Percentiles rank a stretch among this genome's conserved stretches.
phyloP scores from a whole-genome alignment of 2,888 invertebrate genomes.

The Unio pictorum region DNA sequence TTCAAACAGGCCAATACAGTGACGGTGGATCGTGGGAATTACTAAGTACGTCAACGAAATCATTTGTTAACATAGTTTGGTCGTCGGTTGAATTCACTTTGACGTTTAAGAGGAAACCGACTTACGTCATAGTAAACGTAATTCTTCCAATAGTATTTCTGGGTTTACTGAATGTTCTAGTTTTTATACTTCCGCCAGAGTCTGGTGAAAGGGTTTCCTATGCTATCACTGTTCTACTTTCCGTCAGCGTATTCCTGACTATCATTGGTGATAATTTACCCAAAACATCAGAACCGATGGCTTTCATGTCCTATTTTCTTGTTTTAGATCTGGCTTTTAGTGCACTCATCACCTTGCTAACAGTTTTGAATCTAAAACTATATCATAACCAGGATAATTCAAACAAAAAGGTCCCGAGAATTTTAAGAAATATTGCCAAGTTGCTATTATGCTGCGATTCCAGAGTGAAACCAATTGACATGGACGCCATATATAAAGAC shows the following conservation, averaged over 20 bases:
- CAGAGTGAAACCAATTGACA: too few relatives aligned
- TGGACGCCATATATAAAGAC: too few relatives aligned
- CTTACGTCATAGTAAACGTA: constrained; percentile 34
- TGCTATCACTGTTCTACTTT: constrained; percentile 36
- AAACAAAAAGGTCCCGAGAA: too few relatives aligned
- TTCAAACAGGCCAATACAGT: too few relatives aligned
- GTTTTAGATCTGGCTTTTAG: constrained; percentile 29
- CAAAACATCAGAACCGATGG: constrained; percentile 34
- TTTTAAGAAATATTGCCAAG: too few relatives aligned
- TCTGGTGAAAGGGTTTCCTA: constrained; percentile 38
- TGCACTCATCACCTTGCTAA: constrained; percentile 21
- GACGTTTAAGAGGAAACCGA: constrained; percentile 20
- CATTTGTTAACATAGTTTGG: too few relatives aligned
- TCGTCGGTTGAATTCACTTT: constrained; percentile 10
- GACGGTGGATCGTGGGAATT: too few relatives aligned
- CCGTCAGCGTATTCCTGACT: constrained; percentile 39
- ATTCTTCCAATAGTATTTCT: constrained; percentile 38
- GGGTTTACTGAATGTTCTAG: constrained; percentile 30
- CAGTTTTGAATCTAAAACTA: constrained; percentile 27
- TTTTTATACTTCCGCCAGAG: constrained; percentile 31
- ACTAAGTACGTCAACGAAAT: too few relatives aligned
- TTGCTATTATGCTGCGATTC: too few relatives aligned
- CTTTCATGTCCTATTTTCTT: constrained; percentile 34
- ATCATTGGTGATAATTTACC: constrained; percentile 37
- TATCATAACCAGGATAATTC: constrained; percentile 13